Evolutionary conservation across 2,113 vertebrate species (phyloP), one percentile per base, ranked within the genome.

Genomic region (Salvelinus alpinus): DNA sequence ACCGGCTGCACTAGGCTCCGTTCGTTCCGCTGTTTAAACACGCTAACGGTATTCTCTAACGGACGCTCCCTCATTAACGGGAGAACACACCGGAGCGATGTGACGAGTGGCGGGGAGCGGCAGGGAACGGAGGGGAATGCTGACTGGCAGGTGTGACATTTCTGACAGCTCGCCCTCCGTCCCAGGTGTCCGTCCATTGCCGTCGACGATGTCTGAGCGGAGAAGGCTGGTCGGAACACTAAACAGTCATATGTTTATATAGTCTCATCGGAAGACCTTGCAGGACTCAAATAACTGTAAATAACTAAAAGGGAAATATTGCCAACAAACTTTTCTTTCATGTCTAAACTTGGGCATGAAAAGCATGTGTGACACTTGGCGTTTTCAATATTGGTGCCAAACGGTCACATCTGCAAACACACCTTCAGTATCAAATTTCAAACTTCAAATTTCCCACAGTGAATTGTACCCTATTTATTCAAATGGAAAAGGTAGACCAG

Each of bases 121-220:
- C 88, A 83, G 87, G 75, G 38, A 44, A 11, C 38, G 54, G 77
- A 47, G 3, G 81, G 72, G 64, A 86, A 68, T 13, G 47, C 18
- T 91, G 90, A 91, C 87, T 91, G 90, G 88, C 89, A 84, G 88
- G 75, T 86, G 83, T 84, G 86, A 84, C 88, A 86, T 84, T 89
- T 87, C 75, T 82, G 27, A 47, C 14, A 20, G 82, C 80, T 77
- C 25, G 47, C 18, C 74, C 57, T 83, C 75, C 51, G 4, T 87
- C 90, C 86, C 88, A 86, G 83, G 86, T 87, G 88, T 82, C 73
- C 22, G 3, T 22, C 20, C 9, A 16, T 24, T 29, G n/a, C 11
- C 25, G n/a, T 31, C 1, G 24, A 27, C 24, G 25, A 18, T 27
- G 22, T 66, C 64, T 25, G 25, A 66, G 51, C 51, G 14, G 51